Base-by-base conservation (phyloP, 2,888 invertebrate genomes). In the Dendrolimus pini region DNA sequence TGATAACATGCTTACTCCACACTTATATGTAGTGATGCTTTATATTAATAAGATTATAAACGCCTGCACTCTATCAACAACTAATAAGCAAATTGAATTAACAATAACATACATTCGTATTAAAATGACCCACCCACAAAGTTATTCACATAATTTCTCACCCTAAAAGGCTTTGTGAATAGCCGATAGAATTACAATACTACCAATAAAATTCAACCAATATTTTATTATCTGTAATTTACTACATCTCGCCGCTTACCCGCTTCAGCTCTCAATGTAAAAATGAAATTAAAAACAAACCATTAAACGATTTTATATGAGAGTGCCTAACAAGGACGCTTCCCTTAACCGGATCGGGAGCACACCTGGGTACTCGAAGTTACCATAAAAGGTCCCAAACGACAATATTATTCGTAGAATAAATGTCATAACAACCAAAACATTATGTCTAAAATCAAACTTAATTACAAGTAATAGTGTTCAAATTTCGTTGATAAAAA, bases 321-420 rank as follows among this genome's bases (percentile, higher is more conserved):
- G 87, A 87, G 82, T 89, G 84, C 82, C 82, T 89, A 89, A 89
- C 90, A 89, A 89, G 89, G 89, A 85, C 82, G 85, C 85, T 85
- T 86, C 87, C 86, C 88, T 89, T 90, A 89, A 89, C 89, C 86
- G 89, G 89, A 88, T 89, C 88, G 88, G 88, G 89, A 89, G 85
- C 90, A 88, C 90, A 90, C 90, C 90, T 90, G 90, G 90, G 90
- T 83, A 89, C 90, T 89, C 86, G 79, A 89, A 86, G 82, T 83
- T 83, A 80, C 80, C 83, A 79, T 82, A 87, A 88, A 89, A 89
- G 87, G 89, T 86, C 89, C 81, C 85, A 90, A 87, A 85, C 89
- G 89, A 87, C 90, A 83, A 55, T 52, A 47, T 41, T 18, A 13
- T 58, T 56, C 56, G 62, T 58, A 55, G 63, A 18, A 60, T 61